Evolutionary conservation across 2,888 invertebrate genomes (phyloP), one percentile per base, ranked within the genome.

Genomic region (Auanema sp.): DNA sequence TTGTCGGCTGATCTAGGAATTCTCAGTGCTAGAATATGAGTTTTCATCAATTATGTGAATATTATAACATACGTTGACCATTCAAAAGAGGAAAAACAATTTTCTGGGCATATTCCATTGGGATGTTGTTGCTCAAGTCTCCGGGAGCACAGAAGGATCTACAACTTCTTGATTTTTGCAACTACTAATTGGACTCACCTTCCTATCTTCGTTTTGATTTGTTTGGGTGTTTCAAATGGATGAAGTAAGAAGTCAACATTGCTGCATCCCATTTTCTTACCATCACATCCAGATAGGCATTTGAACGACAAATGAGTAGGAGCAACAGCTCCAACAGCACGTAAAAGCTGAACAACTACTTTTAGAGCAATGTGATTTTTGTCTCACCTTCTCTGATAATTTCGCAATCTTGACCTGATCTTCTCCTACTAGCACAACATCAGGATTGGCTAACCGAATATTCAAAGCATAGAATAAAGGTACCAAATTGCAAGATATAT

Each of bases 1-100:
- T 91, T 89, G 75, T 91, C 91, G 50, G 88, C 87, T 16, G 68
- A 42, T 16, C 82, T 63, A 8, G 63, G 44, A 59, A 82, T 81
- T 44, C 43, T 52, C 44, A 79, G 60, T 1, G 60, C 71, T 66
- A 52, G 56, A 66, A 60, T 18, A 16, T 18, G 40, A n/a, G 6
- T 41, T 18, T 25, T 14, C 14, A 16, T 33, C 40, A 14, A 60
- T 52, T 40, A 14, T 16, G 44, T 21, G 5, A 24, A 5, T 4
- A 50, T 24, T 55, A 6, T 55, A 52, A 18, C 12, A 51, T 40
- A 54, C 54, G 18, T 47, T 55, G 62, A 40, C 61, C 65, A 8
- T 8, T n/a, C 18, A 71, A 49, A 18, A 79, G 55, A 6, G 77
- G 79, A 69, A 83, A 81, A 11, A 79, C 68, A 14, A 82, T 52